phyloP scores from a whole-genome alignment of 2,888 invertebrate genomes.

The Caprella mutica region DNA sequence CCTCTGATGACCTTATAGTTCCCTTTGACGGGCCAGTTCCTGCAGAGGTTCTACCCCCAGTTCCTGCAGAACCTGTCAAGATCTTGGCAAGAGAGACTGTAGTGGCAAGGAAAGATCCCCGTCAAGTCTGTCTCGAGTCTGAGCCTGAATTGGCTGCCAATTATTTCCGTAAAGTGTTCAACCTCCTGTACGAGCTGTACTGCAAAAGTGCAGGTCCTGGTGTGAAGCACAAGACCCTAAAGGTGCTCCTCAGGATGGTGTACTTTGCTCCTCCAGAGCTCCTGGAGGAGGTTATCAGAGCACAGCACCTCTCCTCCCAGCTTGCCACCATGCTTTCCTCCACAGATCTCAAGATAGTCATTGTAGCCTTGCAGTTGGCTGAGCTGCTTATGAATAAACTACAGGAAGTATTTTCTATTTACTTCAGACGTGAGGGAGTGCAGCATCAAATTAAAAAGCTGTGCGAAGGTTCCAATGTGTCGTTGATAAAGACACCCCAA shows the following conservation, averaged over 20 bases:
- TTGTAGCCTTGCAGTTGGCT: constrained; percentile 92
- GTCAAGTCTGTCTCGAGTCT: constrained; percentile 26
- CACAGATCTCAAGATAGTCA: constrained; percentile 88
- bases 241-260: constrained; percentile 90
- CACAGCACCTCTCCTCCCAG: constrained; percentile 75
- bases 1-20: no score
- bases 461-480: constrained; percentile 49
- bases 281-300: constrained; percentile 49
- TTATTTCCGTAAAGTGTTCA: constrained; percentile 45
- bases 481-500: background rate
- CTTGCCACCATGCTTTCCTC: constrained; percentile 98
- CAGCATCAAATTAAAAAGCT: constrained; percentile 72
- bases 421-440: constrained; percentile 93
- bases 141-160: constrained; percentile 30
- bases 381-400: constrained; percentile 93
- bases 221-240: constrained; percentile 90
- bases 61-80: background rate
- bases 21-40: background rate
- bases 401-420: constrained; percentile 85
- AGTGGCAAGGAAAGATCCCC: constrained; percentile 26
- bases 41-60: background rate
- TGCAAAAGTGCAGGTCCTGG: constrained; percentile 96
- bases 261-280: constrained; percentile 83
- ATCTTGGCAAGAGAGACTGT: background rate
- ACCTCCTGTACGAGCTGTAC: constrained; percentile 82